Conservation (phyloP, 2,113 vertebrate genomes). For the Caloenas nicobarica region DNA sequence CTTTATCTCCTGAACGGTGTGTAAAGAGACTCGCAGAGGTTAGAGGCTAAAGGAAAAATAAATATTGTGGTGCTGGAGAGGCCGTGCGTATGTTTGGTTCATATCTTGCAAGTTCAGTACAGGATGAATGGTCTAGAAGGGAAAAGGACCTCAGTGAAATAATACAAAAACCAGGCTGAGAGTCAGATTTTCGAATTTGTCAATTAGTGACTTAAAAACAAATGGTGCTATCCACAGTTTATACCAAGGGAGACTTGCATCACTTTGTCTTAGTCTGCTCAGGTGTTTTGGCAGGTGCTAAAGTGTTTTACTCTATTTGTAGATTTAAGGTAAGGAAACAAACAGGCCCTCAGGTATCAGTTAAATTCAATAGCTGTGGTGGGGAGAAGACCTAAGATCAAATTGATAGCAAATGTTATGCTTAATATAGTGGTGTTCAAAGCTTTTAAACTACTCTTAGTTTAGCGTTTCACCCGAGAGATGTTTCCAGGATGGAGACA, state of each 20-base stretch:
- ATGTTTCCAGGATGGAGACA: not conserved
- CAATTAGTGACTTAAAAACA: not conserved
- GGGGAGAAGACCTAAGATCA: not conserved
- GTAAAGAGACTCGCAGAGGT: not conserved
- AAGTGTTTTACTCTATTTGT: not conserved
- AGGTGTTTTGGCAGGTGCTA: not conserved
- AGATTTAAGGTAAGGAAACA: not conserved
- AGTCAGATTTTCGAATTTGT: not conserved
- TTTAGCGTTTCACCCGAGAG: not conserved
- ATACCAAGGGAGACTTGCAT: not conserved
- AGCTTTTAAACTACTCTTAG: not conserved
- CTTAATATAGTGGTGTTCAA: not conserved
- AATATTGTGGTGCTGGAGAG: not conserved
- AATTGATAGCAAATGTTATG: not conserved
- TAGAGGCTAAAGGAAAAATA: not conserved
- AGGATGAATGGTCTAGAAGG: not conserved
- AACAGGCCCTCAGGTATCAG: not conserved
- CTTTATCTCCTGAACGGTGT: not conserved
- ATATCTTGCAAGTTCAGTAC: fast-evolving
- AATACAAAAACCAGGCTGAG: not conserved
- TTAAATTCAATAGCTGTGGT: not conserved
- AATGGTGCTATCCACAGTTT: not conserved
- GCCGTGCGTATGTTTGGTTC: fast-evolving
- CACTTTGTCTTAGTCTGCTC: not conserved
- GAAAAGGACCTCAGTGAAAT: not conserved